Evolutionary conservation across 2,113 vertebrate species (phyloP).

Genomic region (Xyliphius kryptos): DNA sequence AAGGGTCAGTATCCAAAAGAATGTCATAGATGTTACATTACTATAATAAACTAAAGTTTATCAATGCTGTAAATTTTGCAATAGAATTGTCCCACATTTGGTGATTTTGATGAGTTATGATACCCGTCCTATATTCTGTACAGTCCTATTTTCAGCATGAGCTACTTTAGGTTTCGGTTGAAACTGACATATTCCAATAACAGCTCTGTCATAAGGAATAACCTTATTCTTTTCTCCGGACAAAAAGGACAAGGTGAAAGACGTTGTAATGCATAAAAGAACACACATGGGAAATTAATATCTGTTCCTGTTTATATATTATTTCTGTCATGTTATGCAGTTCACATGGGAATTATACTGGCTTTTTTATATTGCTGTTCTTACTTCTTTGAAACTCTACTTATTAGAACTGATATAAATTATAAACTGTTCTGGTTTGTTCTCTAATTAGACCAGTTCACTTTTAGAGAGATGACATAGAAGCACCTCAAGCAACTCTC

Average conservation of each 20-base stretch:
- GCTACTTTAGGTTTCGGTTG: conserved; percentile 69
- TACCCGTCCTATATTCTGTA: conserved; percentile 76
- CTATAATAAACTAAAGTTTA: too few relatives aligned
- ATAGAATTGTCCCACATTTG: conserved; percentile 72
- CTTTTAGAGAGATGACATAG: neutral
- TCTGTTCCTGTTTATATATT: too few relatives aligned
- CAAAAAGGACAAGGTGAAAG: conserved; percentile 77
- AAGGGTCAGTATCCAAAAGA: too few relatives aligned
- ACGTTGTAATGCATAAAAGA: neutral
- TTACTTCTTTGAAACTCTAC: neutral
- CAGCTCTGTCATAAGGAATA: conserved; percentile 70
- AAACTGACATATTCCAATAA: conserved; percentile 74
- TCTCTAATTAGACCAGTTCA: conserved; percentile 39
- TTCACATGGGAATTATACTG: neutral
- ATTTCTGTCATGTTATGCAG: conserved; percentile 1
- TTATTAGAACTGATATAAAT: too few relatives aligned
- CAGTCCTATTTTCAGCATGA: conserved; percentile 62
- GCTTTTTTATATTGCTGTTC: too few relatives aligned
- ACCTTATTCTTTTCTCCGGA: conserved; percentile 81
- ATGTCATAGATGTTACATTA: too few relatives aligned
- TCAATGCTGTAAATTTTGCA: too few relatives aligned
- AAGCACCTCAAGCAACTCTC: neutral
- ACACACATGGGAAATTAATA: conserved; percentile 14
- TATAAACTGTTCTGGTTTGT: neutral
- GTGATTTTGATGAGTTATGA: conserved; percentile 71